Base-by-base conservation (phyloP, 2,888 invertebrate genomes). In the Rhingia rostrata region DNA sequence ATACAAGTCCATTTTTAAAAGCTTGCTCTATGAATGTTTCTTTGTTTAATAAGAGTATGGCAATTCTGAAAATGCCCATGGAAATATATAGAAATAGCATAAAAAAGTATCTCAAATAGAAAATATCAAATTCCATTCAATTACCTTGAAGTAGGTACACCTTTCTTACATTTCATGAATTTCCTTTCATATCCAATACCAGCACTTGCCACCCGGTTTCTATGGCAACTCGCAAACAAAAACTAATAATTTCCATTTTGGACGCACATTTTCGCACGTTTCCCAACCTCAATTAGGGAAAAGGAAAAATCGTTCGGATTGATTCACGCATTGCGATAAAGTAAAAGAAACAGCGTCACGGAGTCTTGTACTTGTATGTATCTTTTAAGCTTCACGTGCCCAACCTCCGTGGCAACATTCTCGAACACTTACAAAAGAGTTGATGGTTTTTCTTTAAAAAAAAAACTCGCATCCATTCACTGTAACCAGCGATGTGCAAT, bases 281-380 rank as follows among this genome's bases (percentile, higher is more conserved):
- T 70, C 60, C 56, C 58, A 22, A 45, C 49, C 53, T 43, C 64
- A 81, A 81, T 75, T 64, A 64, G 51, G 35, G 14, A 39, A 39
- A 47, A 49, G 41, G n/a, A 63, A 63, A 61, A 73, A 51, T 41
- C 45, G 51, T 54, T 64, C 53, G 49, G 69, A 64, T 63, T 39
- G 70, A 56, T 64, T 70, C 58, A 66, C 81, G 81, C 81, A 75
- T 69, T 70, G 75, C 63, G 41, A 81, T 69, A 43, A 45, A 51
- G 74, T 51, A 37, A 32, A 63, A 41, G 2, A 6, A 56, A 35
- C 56, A 14, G n/a, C 35, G 45, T 33, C n/a, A n/a, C 22, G 37
- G 37, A 6, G 12, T 37, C 33, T 41, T 14, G 1, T 47, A 58
- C 10, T 35, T n/a, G 1, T 41, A 35, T 32, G 5, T 9, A 49